These are phyloP conservation scores for Macrobrachium nipponense DNA, from an alignment of 1,140 invertebrate genomes.

Conservation along the genomic window DNA sequence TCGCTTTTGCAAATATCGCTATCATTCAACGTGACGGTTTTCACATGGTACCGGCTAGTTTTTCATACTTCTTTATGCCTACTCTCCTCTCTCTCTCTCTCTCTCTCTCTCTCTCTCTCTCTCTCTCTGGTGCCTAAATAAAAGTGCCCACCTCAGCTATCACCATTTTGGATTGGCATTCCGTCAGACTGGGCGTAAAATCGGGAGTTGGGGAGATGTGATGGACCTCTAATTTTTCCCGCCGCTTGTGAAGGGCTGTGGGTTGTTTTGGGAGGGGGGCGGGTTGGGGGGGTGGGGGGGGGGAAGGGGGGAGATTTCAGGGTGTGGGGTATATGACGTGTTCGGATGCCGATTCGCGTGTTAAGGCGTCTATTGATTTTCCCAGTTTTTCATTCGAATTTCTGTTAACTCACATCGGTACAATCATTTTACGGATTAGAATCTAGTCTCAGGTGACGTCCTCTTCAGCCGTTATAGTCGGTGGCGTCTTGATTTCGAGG, in stretches of 20 bases:
- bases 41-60: neutral
- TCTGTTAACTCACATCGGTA: too few relatives aligned
- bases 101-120: constrained; percentile 3
- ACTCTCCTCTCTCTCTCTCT: constrained; percentile 7
- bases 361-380: neutral
- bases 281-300: neutral
- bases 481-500: too few relatives aligned
- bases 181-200: constrained; percentile 35
- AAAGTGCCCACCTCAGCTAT: constrained; percentile 12
- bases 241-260: neutral
- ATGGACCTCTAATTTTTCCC: constrained; percentile 23
- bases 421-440: too few relatives aligned
- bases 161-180: constrained; percentile 40
- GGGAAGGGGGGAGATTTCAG: neutral
- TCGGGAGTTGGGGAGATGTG: constrained; percentile 35
- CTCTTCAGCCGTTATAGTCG: too few relatives aligned
- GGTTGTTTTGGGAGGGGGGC: neutral
- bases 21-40: neutral
- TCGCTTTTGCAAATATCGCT: too few relatives aligned
- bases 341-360: neutral
- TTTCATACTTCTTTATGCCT: neutral
- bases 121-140: neutral
- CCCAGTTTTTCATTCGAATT: too few relatives aligned
- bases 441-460: too few relatives aligned
- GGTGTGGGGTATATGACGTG: neutral